Conservation (phyloP, 2,797 vertebrate genomes). For the Artibeus jamaicensis region DNA sequence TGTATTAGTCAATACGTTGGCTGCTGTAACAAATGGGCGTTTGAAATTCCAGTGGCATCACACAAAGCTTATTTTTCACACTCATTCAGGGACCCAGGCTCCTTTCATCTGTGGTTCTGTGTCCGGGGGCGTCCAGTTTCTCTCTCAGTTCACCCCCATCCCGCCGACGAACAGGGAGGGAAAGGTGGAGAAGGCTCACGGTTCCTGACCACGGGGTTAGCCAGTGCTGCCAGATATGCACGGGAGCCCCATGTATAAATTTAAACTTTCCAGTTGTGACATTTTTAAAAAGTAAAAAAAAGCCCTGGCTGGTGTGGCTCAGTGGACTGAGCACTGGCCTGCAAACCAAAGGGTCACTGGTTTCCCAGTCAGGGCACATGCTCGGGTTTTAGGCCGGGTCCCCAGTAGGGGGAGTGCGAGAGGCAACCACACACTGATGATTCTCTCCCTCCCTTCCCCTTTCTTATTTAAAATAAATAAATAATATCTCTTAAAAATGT, state of each 20-base stretch:
- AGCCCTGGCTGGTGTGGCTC: too few species aligned
- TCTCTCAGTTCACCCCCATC: background rate
- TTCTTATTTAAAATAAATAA: too few species aligned
- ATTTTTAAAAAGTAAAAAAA: background rate
- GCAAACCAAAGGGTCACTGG: too few species aligned
- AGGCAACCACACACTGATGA: too few species aligned
- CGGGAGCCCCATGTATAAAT: background rate
- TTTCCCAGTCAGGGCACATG: too few species aligned
- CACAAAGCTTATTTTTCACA: background rate
- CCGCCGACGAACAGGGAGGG: background rate
- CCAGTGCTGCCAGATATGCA: background rate
- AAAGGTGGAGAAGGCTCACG: background rate
- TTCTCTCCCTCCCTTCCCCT: too few species aligned
- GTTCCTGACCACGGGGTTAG: background rate
- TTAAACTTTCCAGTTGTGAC: background rate
- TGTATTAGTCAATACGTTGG: fast-evolving
- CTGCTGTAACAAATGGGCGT: background rate
- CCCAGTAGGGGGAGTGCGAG: too few species aligned
- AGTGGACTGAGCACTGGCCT: too few species aligned
- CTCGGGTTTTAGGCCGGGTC: too few species aligned
- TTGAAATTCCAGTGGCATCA: background rate
- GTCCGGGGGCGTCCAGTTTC: background rate
- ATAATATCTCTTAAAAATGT: background rate
- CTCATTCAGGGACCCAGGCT: background rate
- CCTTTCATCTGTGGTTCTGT: background rate